A percentile compares a stretch with the other conserved stretches of the same genome.
These are phyloP conservation scores for Drosophila quasianomalipes DNA, from an alignment of 2,888 invertebrate genomes.

Conservation along the genomic window DNA sequence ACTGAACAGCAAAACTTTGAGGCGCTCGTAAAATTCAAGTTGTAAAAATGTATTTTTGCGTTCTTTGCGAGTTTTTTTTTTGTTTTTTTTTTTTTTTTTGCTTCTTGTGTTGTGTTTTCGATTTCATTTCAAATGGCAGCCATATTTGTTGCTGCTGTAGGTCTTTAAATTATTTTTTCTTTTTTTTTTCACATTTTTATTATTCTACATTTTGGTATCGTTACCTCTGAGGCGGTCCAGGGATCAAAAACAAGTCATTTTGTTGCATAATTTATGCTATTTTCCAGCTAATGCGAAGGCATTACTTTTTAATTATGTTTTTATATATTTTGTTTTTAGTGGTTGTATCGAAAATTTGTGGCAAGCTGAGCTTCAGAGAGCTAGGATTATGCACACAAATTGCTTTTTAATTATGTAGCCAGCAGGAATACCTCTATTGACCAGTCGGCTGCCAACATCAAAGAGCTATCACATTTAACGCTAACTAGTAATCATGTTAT, in stretches of 20 bases:
- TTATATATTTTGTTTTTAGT: constrained; percentile 29
- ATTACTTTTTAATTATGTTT: constrained; percentile 62
- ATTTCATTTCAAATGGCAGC: constrained; percentile 74
- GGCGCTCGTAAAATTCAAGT: constrained; percentile 77
- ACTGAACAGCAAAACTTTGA: constrained; percentile 55
- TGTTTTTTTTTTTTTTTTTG: background rate
- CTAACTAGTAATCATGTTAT: constrained; percentile 64
- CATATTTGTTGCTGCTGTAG: constrained; percentile 55
- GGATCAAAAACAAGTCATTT: constrained; percentile 64
- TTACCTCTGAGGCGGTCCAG: constrained; percentile 47
- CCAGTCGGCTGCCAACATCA: constrained; percentile 9
- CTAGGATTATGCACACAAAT: constrained; percentile 63
- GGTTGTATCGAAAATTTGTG: constrained; percentile 3
- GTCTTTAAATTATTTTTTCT: background rate
- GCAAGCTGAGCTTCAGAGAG: constrained; percentile 29
- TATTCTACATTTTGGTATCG: constrained; percentile 51
- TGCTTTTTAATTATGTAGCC: constrained; percentile 67
- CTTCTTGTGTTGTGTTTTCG: constrained; percentile 61
- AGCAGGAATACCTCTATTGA: constrained; percentile 45
- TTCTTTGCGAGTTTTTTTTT: constrained; percentile 16
- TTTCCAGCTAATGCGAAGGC: constrained; percentile 79
- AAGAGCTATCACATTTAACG: constrained; percentile 23
- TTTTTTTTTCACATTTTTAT: constrained; percentile 38
- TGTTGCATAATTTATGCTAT: constrained; percentile 77
- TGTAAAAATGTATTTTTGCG: constrained; percentile 75